These are phyloP conservation scores for Bathynomus jamesi DNA, from an alignment of 1,140 invertebrate species.

Conservation along the genomic window DNA sequence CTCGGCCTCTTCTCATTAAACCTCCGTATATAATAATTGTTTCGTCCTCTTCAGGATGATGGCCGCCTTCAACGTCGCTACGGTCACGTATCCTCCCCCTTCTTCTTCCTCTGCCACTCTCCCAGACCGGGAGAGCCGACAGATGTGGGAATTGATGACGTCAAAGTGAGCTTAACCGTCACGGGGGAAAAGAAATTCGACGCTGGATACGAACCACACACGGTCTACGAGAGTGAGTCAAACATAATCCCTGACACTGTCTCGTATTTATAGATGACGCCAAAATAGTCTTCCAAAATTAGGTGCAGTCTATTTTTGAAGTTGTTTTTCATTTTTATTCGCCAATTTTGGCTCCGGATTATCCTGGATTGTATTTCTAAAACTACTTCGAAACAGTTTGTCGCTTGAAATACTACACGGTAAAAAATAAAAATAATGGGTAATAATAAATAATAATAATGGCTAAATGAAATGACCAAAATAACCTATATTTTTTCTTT, in stretches of 20 bases:
- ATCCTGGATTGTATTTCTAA: no score
- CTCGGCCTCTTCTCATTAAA: no score
- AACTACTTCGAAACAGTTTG: no score
- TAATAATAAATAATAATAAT: no score
- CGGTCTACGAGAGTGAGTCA: slow-evolving; percentile 24
- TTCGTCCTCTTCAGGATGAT: not conserved
- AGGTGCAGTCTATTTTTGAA: no score
- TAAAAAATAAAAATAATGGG: no score
- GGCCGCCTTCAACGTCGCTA: not conserved
- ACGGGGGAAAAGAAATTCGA: slow-evolving; percentile 16
- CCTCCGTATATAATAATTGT: no score
- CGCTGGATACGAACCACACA: slow-evolving; percentile 21
- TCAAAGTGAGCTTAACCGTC: slow-evolving; percentile 18
- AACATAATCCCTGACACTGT: not conserved
- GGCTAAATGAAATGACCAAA: no score
- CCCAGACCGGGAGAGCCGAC: slow-evolving; percentile 23
- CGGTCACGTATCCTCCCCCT: slow-evolving; percentile 30
- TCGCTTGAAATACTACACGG: no score
- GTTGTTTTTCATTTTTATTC: no score
- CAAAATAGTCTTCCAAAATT: not conserved
- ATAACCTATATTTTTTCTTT: no score
- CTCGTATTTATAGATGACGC: not conserved
- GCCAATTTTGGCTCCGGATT: no score
- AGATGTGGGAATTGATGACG: slow-evolving; percentile 5
- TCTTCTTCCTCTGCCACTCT: slow-evolving; percentile 36